These are phyloP conservation scores for Melanostigma gelatinosum DNA, from an alignment of 2,113 vertebrate genomes.

Conservation along the genomic window DNA sequence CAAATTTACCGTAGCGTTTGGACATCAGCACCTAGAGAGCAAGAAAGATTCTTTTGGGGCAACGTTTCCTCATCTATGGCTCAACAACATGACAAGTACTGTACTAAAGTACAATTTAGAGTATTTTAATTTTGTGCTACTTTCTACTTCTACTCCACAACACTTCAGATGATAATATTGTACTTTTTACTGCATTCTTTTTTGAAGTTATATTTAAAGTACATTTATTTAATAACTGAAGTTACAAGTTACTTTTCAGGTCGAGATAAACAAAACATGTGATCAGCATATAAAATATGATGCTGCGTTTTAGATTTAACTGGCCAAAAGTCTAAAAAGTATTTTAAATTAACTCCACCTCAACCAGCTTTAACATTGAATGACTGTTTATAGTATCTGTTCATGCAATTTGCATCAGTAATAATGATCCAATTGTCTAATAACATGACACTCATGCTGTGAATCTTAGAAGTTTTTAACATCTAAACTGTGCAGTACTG, in stretches of 20 bases:
- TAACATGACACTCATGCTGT: not conserved
- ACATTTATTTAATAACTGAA: not conserved
- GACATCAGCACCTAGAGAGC: constrained; percentile 83
- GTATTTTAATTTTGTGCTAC: not conserved
- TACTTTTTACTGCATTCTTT: not conserved
- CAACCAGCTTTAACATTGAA: not conserved
- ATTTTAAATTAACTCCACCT: not conserved
- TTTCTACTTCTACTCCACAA: not conserved
- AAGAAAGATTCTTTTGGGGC: not conserved
- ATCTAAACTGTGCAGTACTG: not conserved
- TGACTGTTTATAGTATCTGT: not conserved
- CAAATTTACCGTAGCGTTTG: constrained; percentile 86
- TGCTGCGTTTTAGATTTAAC: not conserved
- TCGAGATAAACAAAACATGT: not conserved
- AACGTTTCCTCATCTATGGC: not conserved
- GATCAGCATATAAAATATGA: not conserved
- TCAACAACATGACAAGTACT: not conserved
- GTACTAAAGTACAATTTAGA: not conserved
- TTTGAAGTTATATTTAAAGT: no score
- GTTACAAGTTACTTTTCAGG: not conserved
- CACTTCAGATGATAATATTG: not conserved
- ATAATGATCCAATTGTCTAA: not conserved
- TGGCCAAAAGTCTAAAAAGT: not conserved
- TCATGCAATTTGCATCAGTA: not conserved
- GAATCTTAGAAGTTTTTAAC: not conserved